Base-by-base conservation (phyloP, 2,888 invertebrate genomes). In the Dynastes maya region DNA sequence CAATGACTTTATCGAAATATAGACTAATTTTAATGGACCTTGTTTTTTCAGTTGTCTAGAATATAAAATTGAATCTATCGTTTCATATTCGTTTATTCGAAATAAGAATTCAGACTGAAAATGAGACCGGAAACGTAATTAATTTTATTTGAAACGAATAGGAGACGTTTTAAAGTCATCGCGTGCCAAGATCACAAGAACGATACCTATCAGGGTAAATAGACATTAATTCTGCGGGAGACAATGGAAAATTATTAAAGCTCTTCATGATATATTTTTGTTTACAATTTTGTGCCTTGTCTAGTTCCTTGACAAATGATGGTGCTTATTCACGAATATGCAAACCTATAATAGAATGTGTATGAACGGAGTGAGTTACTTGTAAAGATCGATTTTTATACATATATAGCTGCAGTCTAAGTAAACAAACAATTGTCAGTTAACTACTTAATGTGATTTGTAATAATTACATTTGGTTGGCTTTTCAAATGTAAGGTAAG, bases 211-310 rank as follows among this genome's bases (percentile, higher is more conserved):
- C 72, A 27, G 72, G 55, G 72, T 45, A 74, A 74, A 74, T 45
- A 74, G 22, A 58, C 61, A 74, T 61, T 74, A 74, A 74, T 63
- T 74, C 45, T 58, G 22, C 58, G 58, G 22, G 67, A 67, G 68
- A 76, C 65, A 76, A 74, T 61, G 72, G 72, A 45, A 74, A 74
- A 74, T 74, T 74, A 74, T 74, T 74, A 74, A 74, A 74, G 32
- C 72, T 45, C 27, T 74, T 74, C 72, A 40, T 61, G 45, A 49
- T 74, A 45, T 74, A 74, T 74, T 61, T 68, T 61, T 40, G 61
- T 45, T 61, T 74, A 45, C 40, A 74, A 74, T 45, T 8, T 61
- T 70, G 51, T 70, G 49, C 71, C 32, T 27, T 74, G 22, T 74
- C 72, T 61, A 61, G 61, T 40, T 45, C 16, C 29, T 45, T 74